Percentiles rank a stretch among this genome's conserved stretches.
phyloP scores from a whole-genome alignment of 2,113 vertebrate species.

The Mandrillus leucophaeus region DNA sequence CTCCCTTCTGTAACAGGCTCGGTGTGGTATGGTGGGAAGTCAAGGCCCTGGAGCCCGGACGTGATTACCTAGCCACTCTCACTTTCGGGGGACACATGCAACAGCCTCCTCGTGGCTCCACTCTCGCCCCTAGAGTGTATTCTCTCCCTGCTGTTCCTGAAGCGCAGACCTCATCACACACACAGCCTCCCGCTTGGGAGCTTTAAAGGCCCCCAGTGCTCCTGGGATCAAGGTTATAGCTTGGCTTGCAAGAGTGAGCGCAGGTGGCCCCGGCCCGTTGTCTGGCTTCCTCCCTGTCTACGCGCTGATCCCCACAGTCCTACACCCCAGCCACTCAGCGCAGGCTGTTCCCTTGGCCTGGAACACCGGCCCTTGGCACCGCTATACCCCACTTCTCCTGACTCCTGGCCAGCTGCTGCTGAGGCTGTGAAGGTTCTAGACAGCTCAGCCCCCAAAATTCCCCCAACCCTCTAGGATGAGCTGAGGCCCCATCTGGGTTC shows the following conservation, averaged over 20 bases:
- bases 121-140: not conserved
- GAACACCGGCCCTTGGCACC: not conserved
- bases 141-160: not conserved
- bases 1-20: not conserved
- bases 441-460: not conserved
- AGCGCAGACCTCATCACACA: no score
- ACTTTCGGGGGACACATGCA: not conserved
- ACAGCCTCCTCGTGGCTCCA: not conserved
- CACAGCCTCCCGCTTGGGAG: not conserved
- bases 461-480: not conserved
- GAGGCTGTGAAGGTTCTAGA: not conserved
- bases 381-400: not conserved
- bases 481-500: not conserved
- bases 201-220: not conserved
- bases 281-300: not conserved
- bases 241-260: accelerated
- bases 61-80: not conserved
- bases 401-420: no score
- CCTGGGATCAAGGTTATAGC: not conserved
- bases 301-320: accelerated
- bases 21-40: not conserved
- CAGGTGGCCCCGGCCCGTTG: no score
- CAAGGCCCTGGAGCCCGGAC: not conserved
- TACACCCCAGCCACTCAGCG: accelerated
- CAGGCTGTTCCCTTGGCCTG: not conserved